A percentile compares a stretch with the other conserved stretches of the same genome.
Conservation (phyloP, 2,797 vertebrate species). For the Phoxinus dragarum region DNA sequence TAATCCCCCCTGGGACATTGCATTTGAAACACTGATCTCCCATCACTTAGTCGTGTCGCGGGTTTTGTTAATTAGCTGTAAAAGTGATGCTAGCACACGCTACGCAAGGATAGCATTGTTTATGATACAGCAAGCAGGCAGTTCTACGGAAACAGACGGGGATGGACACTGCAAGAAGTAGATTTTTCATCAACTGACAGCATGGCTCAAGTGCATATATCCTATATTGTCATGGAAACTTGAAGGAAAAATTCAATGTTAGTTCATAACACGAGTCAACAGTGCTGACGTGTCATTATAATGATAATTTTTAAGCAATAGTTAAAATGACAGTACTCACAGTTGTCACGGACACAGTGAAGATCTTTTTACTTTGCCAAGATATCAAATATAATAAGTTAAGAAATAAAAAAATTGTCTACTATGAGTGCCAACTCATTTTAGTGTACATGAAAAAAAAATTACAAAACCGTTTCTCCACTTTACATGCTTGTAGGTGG, state of each 20-base stretch:
- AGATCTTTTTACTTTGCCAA: slow-evolving; percentile 65
- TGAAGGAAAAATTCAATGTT: slow-evolving; percentile 56
- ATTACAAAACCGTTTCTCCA: slow-evolving; percentile 42
- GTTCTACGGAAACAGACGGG: slow-evolving; percentile 60
- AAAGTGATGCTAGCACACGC: slow-evolving; percentile 59
- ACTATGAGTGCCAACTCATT: slow-evolving; percentile 20
- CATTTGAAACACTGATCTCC: slow-evolving; percentile 51
- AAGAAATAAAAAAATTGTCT: slow-evolving; percentile 40
- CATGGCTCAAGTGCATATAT: slow-evolving; percentile 69
- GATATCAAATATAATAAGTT: slow-evolving; percentile 54
- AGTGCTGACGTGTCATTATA: slow-evolving; percentile 53
- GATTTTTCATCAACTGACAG: slow-evolving; percentile 62
- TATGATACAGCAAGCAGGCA: slow-evolving; percentile 75
- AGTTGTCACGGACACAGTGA: slow-evolving; percentile 80
- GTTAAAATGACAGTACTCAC: slow-evolving; percentile 73
- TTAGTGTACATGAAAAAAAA: slow-evolving; percentile 31
- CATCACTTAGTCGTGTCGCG: slow-evolving; percentile 26
- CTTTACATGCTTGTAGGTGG: slow-evolving; percentile 55
- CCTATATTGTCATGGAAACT: slow-evolving; percentile 58
- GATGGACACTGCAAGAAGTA: slow-evolving; percentile 62
- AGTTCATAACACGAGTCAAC: slow-evolving; percentile 60
- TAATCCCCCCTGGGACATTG: not conserved
- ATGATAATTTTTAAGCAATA: slow-evolving; percentile 65
- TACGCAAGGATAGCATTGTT: slow-evolving; percentile 64
- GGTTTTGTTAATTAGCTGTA: slow-evolving; percentile 54